phyloP scores from a whole-genome alignment of 2,113 vertebrate species.

The Hydropotes inermis region DNA sequence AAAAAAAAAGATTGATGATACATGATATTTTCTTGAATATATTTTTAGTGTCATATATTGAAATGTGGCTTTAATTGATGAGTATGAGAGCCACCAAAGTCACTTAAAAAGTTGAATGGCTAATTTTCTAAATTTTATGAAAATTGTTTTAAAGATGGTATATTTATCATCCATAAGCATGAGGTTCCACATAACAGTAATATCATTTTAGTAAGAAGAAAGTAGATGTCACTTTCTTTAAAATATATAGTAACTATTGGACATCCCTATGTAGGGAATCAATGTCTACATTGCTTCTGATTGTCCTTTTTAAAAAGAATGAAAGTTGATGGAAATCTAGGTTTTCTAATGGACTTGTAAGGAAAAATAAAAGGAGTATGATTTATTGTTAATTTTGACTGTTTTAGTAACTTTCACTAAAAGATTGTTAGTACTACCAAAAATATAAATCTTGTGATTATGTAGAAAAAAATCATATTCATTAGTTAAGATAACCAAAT shows the following conservation, averaged over 20 bases:
- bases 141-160: constrained; percentile 5
- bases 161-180: neutral
- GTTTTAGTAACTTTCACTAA: constrained; percentile 7
- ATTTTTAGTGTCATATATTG: neutral
- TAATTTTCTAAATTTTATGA: constrained; percentile 3
- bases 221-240: neutral
- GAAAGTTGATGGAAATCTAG: constrained; percentile 12
- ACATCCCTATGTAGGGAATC: neutral
- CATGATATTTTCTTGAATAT: neutral
- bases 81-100: neutral
- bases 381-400: constrained; percentile 34
- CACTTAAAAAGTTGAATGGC: neutral
- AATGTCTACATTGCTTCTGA: neutral
- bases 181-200: neutral
- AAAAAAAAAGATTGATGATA: neutral
- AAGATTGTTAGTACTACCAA: neutral
- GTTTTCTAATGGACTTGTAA: neutral
- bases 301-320: neutral
- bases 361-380: neutral
- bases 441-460: constrained; percentile 25
- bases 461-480: neutral
- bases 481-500: constrained; percentile 13
- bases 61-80: constrained; percentile 20
- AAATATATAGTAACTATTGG: neutral
- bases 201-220: constrained; percentile 7